Evolutionary conservation across 2,888 invertebrate species (phyloP).

Genomic region (Agrypnus murinus): DNA sequence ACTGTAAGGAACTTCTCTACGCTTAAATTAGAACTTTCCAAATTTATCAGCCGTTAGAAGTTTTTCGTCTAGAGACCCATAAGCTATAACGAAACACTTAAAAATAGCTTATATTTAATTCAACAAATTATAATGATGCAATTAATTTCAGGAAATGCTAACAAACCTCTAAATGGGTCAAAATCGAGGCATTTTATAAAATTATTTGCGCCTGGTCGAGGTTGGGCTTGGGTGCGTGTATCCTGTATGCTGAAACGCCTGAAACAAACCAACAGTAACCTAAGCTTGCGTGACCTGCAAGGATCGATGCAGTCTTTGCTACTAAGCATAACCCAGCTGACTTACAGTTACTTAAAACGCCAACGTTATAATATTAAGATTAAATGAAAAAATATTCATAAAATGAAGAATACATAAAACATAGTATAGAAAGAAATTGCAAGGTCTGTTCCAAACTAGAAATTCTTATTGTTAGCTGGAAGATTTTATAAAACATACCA

Average conservation of each 20-base stretch:
- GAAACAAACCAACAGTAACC: constrained; percentile 22
- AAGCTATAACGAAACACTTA: neutral
- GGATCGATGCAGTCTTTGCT: constrained; percentile 31
- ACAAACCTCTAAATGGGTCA: constrained; percentile 11
- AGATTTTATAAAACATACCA: too few species aligned
- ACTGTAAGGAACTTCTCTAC: neutral
- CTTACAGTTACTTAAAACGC: constrained; percentile 30
- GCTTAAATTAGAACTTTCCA: neutral
- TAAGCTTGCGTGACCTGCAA: constrained; percentile 27
- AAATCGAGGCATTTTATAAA: constrained; percentile 22
- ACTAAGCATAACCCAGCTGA: constrained; percentile 16
- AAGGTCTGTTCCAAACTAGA: too few species aligned
- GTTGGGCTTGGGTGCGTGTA: constrained; percentile 25
- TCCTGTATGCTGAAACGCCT: constrained; percentile 22
- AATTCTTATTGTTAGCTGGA: too few species aligned
- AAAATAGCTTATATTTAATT: neutral
- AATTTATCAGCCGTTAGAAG: neutral
- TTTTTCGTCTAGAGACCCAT: neutral
- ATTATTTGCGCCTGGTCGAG: constrained; percentile 24
- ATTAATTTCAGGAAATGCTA: constrained; percentile 20
- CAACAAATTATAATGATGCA: constrained; percentile 1
- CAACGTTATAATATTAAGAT: constrained; percentile 1
- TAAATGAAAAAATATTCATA: neutral
- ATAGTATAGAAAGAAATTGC: too few species aligned
- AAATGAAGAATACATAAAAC: too few species aligned